Evolutionary conservation across 2,888 invertebrate genomes (phyloP).

Genomic region (Tachina grossa): DNA sequence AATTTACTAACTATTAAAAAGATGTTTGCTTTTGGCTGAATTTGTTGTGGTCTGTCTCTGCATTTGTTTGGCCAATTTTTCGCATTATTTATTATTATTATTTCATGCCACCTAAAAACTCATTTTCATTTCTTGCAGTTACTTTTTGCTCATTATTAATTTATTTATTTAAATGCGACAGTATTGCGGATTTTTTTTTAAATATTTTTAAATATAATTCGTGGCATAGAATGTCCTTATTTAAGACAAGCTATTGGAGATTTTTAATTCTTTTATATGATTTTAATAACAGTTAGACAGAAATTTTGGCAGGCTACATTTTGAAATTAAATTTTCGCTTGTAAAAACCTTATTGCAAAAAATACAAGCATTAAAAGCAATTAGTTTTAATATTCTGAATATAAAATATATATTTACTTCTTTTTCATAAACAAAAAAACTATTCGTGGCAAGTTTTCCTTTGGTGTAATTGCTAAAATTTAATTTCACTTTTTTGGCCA

Average conservation of each 20-base stretch:
- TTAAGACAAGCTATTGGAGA: background rate
- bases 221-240: background rate
- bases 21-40: background rate
- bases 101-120: conserved; percentile 6
- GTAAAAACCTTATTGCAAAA: no score
- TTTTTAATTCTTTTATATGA: no score
- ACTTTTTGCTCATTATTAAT: conserved; percentile 38
- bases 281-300: conserved; percentile 24
- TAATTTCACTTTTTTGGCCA: background rate
- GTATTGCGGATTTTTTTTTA: conserved; percentile 44
- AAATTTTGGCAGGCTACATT: background rate
- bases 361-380: background rate
- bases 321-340: background rate
- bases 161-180: conserved; percentile 59
- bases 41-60: conserved; percentile 27
- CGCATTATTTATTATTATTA: no score
- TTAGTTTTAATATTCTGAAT: background rate
- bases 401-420: background rate
- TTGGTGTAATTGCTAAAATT: conserved; percentile 30
- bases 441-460: background rate
- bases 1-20: conserved; percentile 23
- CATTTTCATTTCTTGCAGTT: background rate
- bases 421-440: background rate
- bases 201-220: conserved; percentile 9
- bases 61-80: conserved; percentile 1